These are phyloP conservation scores for Tholera decimalis DNA, from an alignment of 2,888 invertebrate species.

Conservation along the genomic window DNA sequence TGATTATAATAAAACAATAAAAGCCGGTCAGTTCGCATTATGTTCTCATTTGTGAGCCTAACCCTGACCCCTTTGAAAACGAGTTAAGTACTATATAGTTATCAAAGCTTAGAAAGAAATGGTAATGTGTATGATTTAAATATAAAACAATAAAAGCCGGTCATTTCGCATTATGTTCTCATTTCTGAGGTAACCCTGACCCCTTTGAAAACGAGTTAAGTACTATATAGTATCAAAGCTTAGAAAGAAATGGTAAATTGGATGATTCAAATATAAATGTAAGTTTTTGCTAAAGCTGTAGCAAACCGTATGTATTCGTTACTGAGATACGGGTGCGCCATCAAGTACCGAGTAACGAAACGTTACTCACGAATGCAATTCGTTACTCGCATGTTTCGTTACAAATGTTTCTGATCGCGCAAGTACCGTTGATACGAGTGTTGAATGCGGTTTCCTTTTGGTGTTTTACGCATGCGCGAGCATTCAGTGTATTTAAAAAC, in stretches of 20 bases:
- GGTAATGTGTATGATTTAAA: conserved; percentile 26
- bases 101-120: conserved; percentile 49
- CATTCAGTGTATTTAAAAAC: too few species aligned
- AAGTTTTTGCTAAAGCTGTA: too few species aligned
- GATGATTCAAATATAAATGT: conserved; percentile 28
- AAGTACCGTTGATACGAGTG: too few species aligned
- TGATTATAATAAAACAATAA: conserved; percentile 60
- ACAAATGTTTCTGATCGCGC: too few species aligned
- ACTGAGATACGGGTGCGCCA: too few species aligned
- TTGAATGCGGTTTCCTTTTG: too few species aligned
- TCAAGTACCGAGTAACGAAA: too few species aligned
- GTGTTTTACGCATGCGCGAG: too few species aligned
- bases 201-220: conserved; percentile 44
- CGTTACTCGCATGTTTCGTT: too few species aligned
- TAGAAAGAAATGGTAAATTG: conserved; percentile 42
- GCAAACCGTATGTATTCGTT: too few species aligned
- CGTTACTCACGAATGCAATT: too few species aligned
- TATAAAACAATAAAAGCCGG: conserved; percentile 53
- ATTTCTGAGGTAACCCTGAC: conserved; percentile 52
- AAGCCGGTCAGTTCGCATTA: conserved; percentile 41
- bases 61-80: conserved; percentile 46
- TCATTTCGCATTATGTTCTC: conserved; percentile 51
- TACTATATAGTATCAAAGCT: conserved; percentile 45
- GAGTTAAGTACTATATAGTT: conserved; percentile 51
- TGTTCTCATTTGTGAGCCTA: conserved; percentile 48